Evolutionary conservation across 2,888 invertebrate species (phyloP).

Genomic region (Idaea aversata): DNA sequence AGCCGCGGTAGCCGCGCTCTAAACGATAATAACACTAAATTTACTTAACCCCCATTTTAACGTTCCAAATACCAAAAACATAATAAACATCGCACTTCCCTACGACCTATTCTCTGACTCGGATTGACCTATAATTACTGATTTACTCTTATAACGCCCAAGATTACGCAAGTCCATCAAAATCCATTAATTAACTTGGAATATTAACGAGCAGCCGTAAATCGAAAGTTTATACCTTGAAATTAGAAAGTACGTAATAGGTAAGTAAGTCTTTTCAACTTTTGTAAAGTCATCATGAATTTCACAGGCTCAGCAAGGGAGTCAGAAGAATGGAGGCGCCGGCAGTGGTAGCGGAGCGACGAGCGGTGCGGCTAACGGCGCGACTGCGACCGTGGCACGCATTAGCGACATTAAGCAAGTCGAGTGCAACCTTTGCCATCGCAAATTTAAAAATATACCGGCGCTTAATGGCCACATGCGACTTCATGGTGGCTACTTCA

Average conservation of each 20-base stretch:
- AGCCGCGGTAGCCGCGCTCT: constrained; percentile 29
- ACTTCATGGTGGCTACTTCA: constrained; percentile 97
- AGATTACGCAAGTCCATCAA: constrained; percentile 68
- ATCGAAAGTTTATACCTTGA: constrained; percentile 70
- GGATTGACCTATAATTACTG: constrained; percentile 58
- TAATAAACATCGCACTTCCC: constrained; percentile 26
- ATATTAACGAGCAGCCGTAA: constrained; percentile 69
- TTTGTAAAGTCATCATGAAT: constrained; percentile 64
- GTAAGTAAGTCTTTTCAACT: constrained; percentile 69
- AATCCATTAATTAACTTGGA: constrained; percentile 74
- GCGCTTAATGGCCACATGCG: constrained; percentile 99
- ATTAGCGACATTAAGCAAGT: constrained; percentile 90
- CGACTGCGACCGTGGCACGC: constrained; percentile 44
- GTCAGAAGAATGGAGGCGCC: constrained; percentile 56
- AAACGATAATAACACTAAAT: constrained; percentile 38
- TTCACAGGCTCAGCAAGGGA: constrained; percentile 68
- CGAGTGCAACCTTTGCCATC: constrained; percentile 96
- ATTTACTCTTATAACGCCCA: constrained; percentile 53
- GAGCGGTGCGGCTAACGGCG: constrained; percentile 43
- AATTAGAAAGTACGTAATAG: constrained; percentile 73
- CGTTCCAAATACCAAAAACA: constrained; percentile 18
- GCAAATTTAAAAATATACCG: constrained; percentile 98
- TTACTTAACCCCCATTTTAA: constrained; percentile 17
- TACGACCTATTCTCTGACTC: constrained; percentile 36
- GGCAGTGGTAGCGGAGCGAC: constrained; percentile 47